These are phyloP conservation scores for Chrysodeixis includens DNA, from an alignment of 2,888 invertebrate genomes.

Conservation along the genomic window DNA sequence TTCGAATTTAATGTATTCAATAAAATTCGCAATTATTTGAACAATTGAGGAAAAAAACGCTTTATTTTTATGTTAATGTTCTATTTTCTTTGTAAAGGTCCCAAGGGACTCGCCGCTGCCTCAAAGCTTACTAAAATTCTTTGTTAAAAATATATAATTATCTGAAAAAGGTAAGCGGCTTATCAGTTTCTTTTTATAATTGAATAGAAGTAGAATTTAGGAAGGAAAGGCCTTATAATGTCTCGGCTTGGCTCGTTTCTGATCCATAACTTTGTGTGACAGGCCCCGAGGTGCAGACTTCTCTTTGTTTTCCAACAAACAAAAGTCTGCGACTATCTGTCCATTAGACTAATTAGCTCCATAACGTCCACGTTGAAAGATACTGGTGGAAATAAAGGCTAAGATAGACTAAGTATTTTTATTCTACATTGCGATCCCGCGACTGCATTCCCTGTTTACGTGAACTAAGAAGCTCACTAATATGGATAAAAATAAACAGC, in stretches of 20 bases:
- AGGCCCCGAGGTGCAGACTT: background rate
- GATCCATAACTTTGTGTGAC: background rate
- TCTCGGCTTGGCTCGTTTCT: background rate
- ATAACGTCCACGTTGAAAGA: background rate
- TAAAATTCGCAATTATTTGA: conserved; percentile 24
- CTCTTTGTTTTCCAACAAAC: background rate
- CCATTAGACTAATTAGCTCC: conserved; percentile 1
- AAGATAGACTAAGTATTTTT: background rate
- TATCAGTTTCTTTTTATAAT: conserved; percentile 2
- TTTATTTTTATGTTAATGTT: conserved; percentile 29
- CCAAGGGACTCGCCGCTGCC: conserved; percentile 2
- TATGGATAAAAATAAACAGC: conserved; percentile 9
- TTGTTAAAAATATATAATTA: conserved; percentile 29
- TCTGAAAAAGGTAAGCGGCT: background rate
- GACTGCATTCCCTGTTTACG: background rate
- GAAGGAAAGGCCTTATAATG: background rate
- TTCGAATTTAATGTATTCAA: conserved; percentile 17
- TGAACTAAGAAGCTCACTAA: background rate
- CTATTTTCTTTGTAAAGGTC: conserved; percentile 14
- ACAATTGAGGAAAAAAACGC: conserved; percentile 22
- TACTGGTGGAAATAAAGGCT: background rate
- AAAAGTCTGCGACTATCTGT: background rate
- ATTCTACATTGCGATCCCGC: background rate
- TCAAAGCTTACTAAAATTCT: conserved; percentile 23
- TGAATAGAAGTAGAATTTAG: background rate